Percentiles rank a stretch among this genome's conserved stretches.
Conservation (phyloP, 2,888 invertebrate genomes). For the Callosobruchus maculatus region DNA sequence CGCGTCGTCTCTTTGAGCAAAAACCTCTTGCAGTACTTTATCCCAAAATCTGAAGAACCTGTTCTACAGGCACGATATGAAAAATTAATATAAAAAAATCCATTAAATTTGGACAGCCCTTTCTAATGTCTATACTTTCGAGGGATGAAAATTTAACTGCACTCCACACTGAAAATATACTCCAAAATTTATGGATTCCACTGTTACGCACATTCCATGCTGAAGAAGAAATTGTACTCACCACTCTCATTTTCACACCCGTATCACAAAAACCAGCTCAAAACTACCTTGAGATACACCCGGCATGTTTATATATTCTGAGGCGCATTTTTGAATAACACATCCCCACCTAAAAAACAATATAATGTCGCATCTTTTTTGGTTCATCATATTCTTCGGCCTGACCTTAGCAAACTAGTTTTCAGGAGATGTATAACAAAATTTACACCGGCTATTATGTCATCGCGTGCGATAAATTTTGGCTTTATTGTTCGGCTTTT, state of each 20-base stretch:
- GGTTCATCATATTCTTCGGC: not conserved
- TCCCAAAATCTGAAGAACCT: too few species aligned
- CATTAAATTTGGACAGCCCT: too few species aligned
- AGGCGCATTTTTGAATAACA: not conserved
- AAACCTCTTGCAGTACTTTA: too few species aligned
- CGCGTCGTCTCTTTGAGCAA: too few species aligned
- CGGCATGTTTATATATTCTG: not conserved
- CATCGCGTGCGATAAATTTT: not conserved
- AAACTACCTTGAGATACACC: not conserved
- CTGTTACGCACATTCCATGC: not conserved
- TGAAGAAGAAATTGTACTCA: constrained; percentile 3
- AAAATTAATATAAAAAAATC: too few species aligned
- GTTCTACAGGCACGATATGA: too few species aligned
- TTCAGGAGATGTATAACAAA: not conserved
- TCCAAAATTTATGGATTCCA: too few species aligned
- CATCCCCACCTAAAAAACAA: not conserved
- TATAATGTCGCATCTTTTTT: not conserved
- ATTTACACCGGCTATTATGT: not conserved
- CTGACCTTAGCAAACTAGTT: not conserved
- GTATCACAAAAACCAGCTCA: not conserved
- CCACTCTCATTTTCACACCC: constrained; percentile 8
- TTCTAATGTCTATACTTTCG: too few species aligned
- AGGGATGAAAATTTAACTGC: too few species aligned
- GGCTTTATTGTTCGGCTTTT: not conserved
- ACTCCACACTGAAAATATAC: not conserved